Base-by-base conservation (phyloP, 2,888 invertebrate species). In the Lathronympha strigana region DNA sequence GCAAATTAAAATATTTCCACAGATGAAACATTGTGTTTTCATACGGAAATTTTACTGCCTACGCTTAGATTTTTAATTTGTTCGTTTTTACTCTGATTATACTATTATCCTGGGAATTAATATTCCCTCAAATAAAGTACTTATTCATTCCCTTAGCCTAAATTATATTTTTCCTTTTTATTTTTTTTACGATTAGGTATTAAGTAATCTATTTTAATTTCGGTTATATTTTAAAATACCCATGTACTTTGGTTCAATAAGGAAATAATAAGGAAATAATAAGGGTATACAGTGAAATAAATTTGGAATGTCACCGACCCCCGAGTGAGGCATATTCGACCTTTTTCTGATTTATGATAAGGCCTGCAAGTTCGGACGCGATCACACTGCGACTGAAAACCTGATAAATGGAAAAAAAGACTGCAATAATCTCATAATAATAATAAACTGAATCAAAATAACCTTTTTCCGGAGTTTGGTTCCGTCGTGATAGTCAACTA, bases 341-440 rank as follows among this genome's bases (percentile, higher is more conserved):
- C 85, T 85, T 86, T 71, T 86, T 81, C 78, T 88, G 89, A 90
- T 90, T 89, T 90, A 90, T 87, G 73, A 80, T 74, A 77, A 80
- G 82, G 76, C 81, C 81, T 80, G 9, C 57, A 49, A 51, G 40
- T 28, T 55, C 40, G 58, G 36, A 9, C 1, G 23, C 9, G 28
- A 17, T n/a, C 55, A 50, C 63, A 66, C 54, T 45, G 49, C 21
- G 13, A 28, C n/a, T 38, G 19, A 33, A 43, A 31, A 8, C 19
- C n/a, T n/a, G n/a, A n/a, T n/a, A n/a, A n/a, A n/a, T n/a, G n/a
- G n/a, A n/a, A n/a, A n/a, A n/a, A n/a, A n/a, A n/a, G n/a, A n/a
- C n/a, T n/a, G n/a, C n/a, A n/a, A n/a, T n/a, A n/a, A n/a, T n/a
- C n/a, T n/a, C n/a, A n/a, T n/a, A n/a, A n/a, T n/a, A n/a, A n/a